phyloP scores from a whole-genome alignment of 35 echinoderm and acorn worm species.

The Holothuria glaberrima region DNA sequence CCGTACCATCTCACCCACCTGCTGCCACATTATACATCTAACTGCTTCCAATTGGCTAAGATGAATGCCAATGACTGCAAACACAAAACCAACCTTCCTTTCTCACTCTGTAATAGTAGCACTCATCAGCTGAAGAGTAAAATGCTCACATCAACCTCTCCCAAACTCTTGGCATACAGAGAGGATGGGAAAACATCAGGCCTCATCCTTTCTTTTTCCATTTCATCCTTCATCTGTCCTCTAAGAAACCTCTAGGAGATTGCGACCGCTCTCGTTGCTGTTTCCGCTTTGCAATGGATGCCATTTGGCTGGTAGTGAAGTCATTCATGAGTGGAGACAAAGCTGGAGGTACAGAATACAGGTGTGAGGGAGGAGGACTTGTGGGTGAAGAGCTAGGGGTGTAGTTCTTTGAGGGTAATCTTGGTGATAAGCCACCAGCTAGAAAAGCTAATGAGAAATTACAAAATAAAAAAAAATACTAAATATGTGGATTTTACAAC shows the following conservation, averaged over 20 bases:
- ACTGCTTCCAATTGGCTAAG: too few relatives aligned
- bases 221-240: constrained; percentile 5
- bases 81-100: too few relatives aligned
- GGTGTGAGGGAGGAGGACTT: not conserved
- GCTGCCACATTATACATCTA: too few relatives aligned
- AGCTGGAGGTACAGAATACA: constrained; percentile 88
- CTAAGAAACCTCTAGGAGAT: not conserved
- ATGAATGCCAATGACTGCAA: too few relatives aligned
- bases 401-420: constrained; percentile 50
- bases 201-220: too few relatives aligned
- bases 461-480: not conserved
- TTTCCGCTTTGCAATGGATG: constrained; percentile 77
- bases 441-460: constrained; percentile 53
- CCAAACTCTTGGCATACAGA: too few relatives aligned
- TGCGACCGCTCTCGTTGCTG: constrained; percentile 45
- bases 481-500: not conserved
- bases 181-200: too few relatives aligned
- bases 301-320: constrained; percentile 80
- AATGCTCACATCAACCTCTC: too few relatives aligned
- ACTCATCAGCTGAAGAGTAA: too few relatives aligned
- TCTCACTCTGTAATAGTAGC: too few relatives aligned
- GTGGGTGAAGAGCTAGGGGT: constrained; percentile 31
- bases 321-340: constrained; percentile 81
- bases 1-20: too few relatives aligned
- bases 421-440: constrained; percentile 67